Evolutionary conservation across 1,140 invertebrate genomes (phyloP).

Genomic region (Battus philenor): DNA sequence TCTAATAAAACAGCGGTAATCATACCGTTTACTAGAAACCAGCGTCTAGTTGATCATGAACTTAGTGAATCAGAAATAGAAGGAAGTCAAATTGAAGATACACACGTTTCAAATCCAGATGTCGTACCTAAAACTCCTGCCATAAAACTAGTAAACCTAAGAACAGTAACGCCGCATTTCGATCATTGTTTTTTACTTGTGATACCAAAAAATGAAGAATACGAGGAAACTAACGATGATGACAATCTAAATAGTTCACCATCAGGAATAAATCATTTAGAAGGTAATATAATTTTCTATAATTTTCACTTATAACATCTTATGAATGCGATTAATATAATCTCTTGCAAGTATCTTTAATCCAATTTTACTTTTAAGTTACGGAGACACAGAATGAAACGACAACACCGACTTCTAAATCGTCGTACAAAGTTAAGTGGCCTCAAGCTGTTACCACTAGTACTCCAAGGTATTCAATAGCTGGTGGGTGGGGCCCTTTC

Average conservation of each 20-base stretch:
- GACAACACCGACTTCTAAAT: slow-evolving; percentile 51
- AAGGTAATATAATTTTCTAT: slow-evolving; percentile 25
- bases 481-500: slow-evolving; percentile 57
- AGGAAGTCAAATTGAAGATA: slow-evolving; percentile 23
- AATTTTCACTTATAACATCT: no score
- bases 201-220: no score
- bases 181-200: no score
- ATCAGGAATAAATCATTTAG: slow-evolving; percentile 30
- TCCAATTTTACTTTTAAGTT: no score
- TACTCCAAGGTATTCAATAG: slow-evolving; percentile 58
- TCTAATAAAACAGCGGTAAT: slow-evolving; percentile 56
- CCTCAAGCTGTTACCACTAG: slow-evolving; percentile 58
- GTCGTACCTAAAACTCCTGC: slow-evolving; percentile 38
- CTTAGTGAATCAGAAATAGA: slow-evolving; percentile 50
- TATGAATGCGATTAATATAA: no score
- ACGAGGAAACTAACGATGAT: slow-evolving; percentile 39
- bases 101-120: slow-evolving; percentile 39
- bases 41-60: slow-evolving; percentile 60
- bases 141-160: no score
- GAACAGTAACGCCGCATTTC: slow-evolving; percentile 45
- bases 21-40: slow-evolving; percentile 52
- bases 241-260: slow-evolving; percentile 27
- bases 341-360: no score
- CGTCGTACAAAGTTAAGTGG: slow-evolving; percentile 38
- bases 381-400: slow-evolving; percentile 30